A percentile compares a stretch with the other conserved stretches of the same genome.
Conservation (phyloP, 1,140 invertebrate species). For the Habropoda laboriosa region DNA sequence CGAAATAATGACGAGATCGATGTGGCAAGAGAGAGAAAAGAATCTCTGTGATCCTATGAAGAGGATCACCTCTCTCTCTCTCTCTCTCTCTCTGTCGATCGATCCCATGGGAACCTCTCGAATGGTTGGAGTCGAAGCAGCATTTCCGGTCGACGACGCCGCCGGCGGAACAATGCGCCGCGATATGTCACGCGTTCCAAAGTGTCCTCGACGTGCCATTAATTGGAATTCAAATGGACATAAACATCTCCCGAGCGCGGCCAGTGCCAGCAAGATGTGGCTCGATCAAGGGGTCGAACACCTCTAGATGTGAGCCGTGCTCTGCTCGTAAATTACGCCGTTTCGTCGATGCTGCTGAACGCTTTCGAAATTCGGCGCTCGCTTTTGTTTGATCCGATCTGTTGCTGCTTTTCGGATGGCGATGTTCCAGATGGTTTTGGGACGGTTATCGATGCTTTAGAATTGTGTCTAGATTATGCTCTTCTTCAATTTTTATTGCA, state of each 20-base stretch:
- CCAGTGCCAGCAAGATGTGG: slow-evolving; percentile 56
- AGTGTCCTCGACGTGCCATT: slow-evolving; percentile 68
- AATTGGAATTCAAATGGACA: slow-evolving; percentile 74
- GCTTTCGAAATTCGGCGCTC: not conserved
- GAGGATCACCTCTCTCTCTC: too few species aligned
- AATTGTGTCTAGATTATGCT: too few species aligned
- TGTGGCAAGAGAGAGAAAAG: not conserved
- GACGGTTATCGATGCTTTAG: too few species aligned
- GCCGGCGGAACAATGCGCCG: slow-evolving; percentile 60
- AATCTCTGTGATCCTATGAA: not conserved
- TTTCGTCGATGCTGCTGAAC: not conserved
- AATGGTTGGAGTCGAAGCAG: slow-evolving; percentile 47
- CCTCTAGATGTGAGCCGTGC: slow-evolving; percentile 30
- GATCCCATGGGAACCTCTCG: slow-evolving; percentile 40
- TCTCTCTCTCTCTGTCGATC: slow-evolving; percentile 4
- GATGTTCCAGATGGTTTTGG: too few species aligned
- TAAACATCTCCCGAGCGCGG: slow-evolving; percentile 64
- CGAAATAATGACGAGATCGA: slow-evolving; percentile 38
- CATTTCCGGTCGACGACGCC: slow-evolving; percentile 53
- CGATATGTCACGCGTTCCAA: slow-evolving; percentile 70
- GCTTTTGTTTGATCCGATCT: not conserved
- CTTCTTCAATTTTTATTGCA: too few species aligned
- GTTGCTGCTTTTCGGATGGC: too few species aligned
- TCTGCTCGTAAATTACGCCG: slow-evolving; percentile 27
- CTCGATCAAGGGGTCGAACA: slow-evolving; percentile 45